These are phyloP conservation scores for Ectobius pallidus DNA, from an alignment of 2,888 invertebrate genomes.

Conservation along the genomic window DNA sequence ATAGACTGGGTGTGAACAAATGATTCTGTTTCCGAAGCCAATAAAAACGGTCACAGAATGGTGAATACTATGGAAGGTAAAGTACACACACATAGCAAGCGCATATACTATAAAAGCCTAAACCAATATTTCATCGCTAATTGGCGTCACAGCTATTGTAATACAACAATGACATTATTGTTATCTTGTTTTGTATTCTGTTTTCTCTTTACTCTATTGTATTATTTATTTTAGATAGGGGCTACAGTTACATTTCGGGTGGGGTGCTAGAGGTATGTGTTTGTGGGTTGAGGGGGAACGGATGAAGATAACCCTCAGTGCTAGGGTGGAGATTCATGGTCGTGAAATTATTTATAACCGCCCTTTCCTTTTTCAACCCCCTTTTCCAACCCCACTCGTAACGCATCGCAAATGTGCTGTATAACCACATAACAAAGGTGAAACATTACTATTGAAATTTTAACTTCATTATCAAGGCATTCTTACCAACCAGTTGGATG, in stretches of 20 bases:
- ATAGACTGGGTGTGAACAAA: not conserved
- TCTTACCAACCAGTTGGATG: too few species aligned
- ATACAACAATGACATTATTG: slow-evolving; percentile 20
- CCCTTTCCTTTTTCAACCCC: too few species aligned
- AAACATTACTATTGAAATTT: too few species aligned
- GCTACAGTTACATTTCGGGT: not conserved
- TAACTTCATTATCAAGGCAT: too few species aligned
- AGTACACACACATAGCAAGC: not conserved
- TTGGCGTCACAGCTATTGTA: slow-evolving; percentile 20
- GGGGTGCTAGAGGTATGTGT: not conserved
- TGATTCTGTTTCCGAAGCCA: slow-evolving; percentile 14
- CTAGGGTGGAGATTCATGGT: not conserved
- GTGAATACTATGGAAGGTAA: not conserved
- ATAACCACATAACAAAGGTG: too few species aligned
- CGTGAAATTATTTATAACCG: not conserved
- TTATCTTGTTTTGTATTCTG: slow-evolving; percentile 27
- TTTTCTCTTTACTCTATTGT: slow-evolving; percentile 23
- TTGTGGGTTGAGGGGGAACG: not conserved
- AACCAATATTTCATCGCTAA: slow-evolving; percentile 27
- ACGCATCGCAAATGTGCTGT: too few species aligned
- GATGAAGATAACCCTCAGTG: not conserved
- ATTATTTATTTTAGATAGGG: slow-evolving; percentile 21
- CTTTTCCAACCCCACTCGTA: not conserved
- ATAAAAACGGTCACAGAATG: not conserved
- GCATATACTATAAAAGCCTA: too few species aligned